Base-by-base conservation (phyloP, 2,888 invertebrate species). In the Cephus runcator region DNA sequence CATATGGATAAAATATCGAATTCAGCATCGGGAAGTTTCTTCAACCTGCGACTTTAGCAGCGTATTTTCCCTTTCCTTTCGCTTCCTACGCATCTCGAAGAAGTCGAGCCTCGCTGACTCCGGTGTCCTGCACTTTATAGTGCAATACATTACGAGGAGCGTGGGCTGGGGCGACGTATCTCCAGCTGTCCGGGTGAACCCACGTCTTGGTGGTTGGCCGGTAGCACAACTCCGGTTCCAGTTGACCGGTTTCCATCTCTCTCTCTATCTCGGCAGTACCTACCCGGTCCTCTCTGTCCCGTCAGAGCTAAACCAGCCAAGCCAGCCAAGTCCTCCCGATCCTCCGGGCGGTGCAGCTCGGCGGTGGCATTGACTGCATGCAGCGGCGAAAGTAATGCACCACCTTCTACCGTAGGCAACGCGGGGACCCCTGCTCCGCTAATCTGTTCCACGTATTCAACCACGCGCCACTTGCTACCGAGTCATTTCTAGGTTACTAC, bases 381-480 rank as follows among this genome's bases (percentile, higher is more conserved):
- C 80, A 83, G 85, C 86, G 84, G 88, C 88, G 87, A 88, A 88
- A 88, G 88, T 88, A 87, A 86, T 88, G 86, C 87, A 85, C 84
- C 80, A 33, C 40, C 71, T 35, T n/a, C 33, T 23, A 33, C 69
- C 40, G 56, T 31, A 71, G 71, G 12, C 31, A 34, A 12, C 31
- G 71, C 12, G 71, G 71, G 34, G 71, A 34, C 33, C 75, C 36
- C 35, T 34, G 75, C 77, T 69, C 69, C 81, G 86, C 81, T 81
- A 87, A 79, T 86, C 85, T 84, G 84, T 83, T 84, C 82, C 81
- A 82, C 80, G 83, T 83, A 81, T 82, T 83, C 81, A 82, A 56
- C 83, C 80, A 81, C 81, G 81, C 80, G 80, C 80, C 78, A 82
- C 78, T 31, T 78, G 74, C 73, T 78, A 77, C 81, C 81, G 75